Conservation (phyloP, 2,888 invertebrate genomes). For the Hydropsyche betteni region DNA sequence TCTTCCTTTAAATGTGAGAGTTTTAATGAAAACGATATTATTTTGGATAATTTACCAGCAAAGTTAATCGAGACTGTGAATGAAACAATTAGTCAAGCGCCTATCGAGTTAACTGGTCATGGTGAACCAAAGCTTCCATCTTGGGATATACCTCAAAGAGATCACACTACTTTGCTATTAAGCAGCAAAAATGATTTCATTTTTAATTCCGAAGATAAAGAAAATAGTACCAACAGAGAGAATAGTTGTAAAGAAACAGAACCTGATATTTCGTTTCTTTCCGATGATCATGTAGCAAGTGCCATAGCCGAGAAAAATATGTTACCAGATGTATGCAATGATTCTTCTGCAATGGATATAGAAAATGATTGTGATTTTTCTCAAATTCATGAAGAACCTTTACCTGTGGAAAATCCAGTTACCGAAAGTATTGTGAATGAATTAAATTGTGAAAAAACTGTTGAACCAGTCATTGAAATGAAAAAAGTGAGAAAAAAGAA, state of each 20-base stretch:
- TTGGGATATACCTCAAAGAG: slow-evolving; percentile 49
- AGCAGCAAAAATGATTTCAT: slow-evolving; percentile 39
- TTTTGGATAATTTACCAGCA: slow-evolving; percentile 48
- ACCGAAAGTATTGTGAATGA: slow-evolving; percentile 15
- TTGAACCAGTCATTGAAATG: slow-evolving; percentile 10
- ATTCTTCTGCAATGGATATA: slow-evolving; percentile 37
- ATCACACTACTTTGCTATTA: slow-evolving; percentile 29
- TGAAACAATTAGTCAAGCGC: slow-evolving; percentile 42
- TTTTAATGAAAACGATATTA: slow-evolving; percentile 50
- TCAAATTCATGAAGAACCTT: slow-evolving; percentile 11
- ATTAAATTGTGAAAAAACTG: slow-evolving; percentile 6
- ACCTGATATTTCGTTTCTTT: slow-evolving; percentile 43
- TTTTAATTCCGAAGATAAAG: slow-evolving; percentile 42
- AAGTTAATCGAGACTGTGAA: slow-evolving; percentile 49
- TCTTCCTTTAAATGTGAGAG: slow-evolving; percentile 50
- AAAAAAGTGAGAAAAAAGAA: slow-evolving; percentile 45
- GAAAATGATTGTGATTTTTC: slow-evolving; percentile 36
- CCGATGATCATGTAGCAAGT: slow-evolving; percentile 45
- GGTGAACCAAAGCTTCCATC: slow-evolving; percentile 47
- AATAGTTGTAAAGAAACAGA: slow-evolving; percentile 27
- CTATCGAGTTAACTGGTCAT: slow-evolving; percentile 41
- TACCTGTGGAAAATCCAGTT: slow-evolving; percentile 17
- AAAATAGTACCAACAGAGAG: slow-evolving; percentile 41
- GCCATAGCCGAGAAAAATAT: slow-evolving; percentile 23
- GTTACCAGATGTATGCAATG: slow-evolving; percentile 37